Evolutionary conservation across 2,888 invertebrate genomes (phyloP), one percentile per base, ranked within the genome.

Genomic region (Venusia cambrica): DNA sequence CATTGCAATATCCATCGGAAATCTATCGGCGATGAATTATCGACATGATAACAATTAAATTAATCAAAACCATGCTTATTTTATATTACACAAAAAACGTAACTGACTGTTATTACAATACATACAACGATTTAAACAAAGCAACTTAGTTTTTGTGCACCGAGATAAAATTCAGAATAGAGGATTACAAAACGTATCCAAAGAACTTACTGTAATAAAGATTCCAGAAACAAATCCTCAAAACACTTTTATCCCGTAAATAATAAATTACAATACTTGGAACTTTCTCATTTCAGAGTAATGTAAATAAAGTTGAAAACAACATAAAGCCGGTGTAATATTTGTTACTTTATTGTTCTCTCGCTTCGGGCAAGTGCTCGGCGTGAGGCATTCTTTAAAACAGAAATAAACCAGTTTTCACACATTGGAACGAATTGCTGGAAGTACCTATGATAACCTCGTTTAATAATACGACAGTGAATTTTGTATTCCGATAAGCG

Each of bases 401-500:
- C 36, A 25, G 35, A 41, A 45, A 41, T 34, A 47, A 45, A 41
- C 27, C 31, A 19, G 37, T 40, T 38, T 34, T 40, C 25, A 43
- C 43, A 37, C 46, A 42, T 42, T 45, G 50, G 49, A 50, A 40
- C 38, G 42, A 49, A 48, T 35, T 46, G 46, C 45, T 35, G 44
- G 35, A 38, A 54, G 38, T 50, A 52, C n/a, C n/a, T n/a, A n/a
- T n/a, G n/a, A n/a, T 46, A 54, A 51, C 49, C 42, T 40, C 56
- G 61, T 52, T 54, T 46, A 57, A 63, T n/a, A n/a, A n/a, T n/a
- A 63, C 67, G 64, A 62, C 58, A 65, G 64, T 64, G 70, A 70
- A 75, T 76, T 73, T 76, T 69, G 71, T 66, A 67, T 65, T 56
- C 57, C 57, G 66, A 68, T 72, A 67, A 64, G 68, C 59, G 58